Conservation (phyloP, 2,797 vertebrate species). For the Rhinogobio ventralis region DNA sequence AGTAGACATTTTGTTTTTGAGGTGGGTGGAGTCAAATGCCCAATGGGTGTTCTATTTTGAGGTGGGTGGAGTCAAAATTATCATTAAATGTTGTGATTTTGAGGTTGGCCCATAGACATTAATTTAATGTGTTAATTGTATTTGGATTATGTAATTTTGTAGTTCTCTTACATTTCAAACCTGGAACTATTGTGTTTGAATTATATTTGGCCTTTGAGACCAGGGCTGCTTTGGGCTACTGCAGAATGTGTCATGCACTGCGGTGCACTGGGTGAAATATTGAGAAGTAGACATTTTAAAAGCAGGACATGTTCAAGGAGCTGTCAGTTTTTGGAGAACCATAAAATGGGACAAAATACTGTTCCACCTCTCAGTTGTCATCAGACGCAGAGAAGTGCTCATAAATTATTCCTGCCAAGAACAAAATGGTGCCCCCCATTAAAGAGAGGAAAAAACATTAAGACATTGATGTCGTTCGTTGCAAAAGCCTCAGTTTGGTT, state of each 20-base stretch:
- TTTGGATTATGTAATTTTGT: neutral
- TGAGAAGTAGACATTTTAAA: conserved; percentile 46
- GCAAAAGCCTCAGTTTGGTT: conserved; percentile 39
- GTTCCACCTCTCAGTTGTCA: conserved; percentile 40
- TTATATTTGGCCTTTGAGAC: conserved; percentile 15
- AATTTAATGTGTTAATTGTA: neutral
- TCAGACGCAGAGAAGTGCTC: conserved; percentile 24
- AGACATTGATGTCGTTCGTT: conserved; percentile 44
- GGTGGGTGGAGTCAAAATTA: neutral
- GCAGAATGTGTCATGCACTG: conserved; percentile 28
- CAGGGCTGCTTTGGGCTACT: conserved; percentile 11
- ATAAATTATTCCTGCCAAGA: conserved; percentile 57
- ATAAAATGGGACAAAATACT: conserved; percentile 52
- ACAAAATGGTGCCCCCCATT: conserved; percentile 46
- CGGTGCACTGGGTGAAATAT: conserved; percentile 29
- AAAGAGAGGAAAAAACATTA: conserved; percentile 31
- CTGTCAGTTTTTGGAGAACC: conserved; percentile 45
- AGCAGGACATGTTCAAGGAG: conserved; percentile 9
- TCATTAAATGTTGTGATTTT: neutral
- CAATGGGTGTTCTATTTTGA: neutral
- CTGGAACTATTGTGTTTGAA: neutral
- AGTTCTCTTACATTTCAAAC: neutral
- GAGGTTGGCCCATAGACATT: neutral
- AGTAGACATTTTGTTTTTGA: neutral
- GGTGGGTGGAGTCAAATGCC: neutral